Percentiles rank a stretch among this genome's conserved stretches.
Evolutionary conservation across 2,888 invertebrate genomes (phyloP).

Genomic region (Drosophila melanosoma): DNA sequence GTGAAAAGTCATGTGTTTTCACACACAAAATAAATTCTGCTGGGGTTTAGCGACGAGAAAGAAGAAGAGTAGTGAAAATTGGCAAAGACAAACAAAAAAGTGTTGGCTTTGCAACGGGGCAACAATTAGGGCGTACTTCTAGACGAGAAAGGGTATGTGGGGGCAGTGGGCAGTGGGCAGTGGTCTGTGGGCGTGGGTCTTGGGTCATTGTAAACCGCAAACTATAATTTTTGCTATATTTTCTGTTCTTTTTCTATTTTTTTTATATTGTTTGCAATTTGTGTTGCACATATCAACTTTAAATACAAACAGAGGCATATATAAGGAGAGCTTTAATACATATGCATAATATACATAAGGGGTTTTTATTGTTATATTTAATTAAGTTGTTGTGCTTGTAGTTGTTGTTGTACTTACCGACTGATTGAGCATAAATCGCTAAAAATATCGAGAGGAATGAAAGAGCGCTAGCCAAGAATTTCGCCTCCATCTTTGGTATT

Average conservation of each 20-base stretch:
- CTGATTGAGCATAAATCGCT: constrained; percentile 84
- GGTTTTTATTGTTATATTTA: constrained; percentile 17
- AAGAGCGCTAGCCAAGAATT: constrained; percentile 84
- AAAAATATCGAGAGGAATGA: constrained; percentile 85
- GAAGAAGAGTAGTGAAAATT: constrained; percentile 11
- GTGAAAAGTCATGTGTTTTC: constrained; percentile 8
- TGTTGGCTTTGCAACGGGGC: constrained; percentile 36
- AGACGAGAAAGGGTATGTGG: background rate
- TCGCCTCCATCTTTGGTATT: constrained; percentile 85
- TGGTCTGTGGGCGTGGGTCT: background rate
- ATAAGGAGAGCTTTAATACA: constrained; percentile 47
- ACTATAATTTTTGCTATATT: constrained; percentile 23
- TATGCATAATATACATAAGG: constrained; percentile 15
- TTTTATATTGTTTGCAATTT: constrained; percentile 52
- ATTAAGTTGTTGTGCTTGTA: constrained; percentile 11
- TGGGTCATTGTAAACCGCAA: constrained; percentile 35
- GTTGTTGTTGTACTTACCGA: constrained; percentile 78
- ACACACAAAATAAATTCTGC: constrained; percentile 24
- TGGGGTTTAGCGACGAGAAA: constrained; percentile 16
- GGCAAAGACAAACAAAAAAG: constrained; percentile 18
- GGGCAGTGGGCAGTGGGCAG: background rate
- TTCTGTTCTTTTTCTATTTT: constrained; percentile 4
- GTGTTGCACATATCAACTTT: constrained; percentile 35
- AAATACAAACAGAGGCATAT: constrained; percentile 30
- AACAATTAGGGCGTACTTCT: constrained; percentile 44